These are phyloP conservation scores for Hippocampus barbouri DNA, from an alignment of 2,113 vertebrate species.

Conservation along the genomic window DNA sequence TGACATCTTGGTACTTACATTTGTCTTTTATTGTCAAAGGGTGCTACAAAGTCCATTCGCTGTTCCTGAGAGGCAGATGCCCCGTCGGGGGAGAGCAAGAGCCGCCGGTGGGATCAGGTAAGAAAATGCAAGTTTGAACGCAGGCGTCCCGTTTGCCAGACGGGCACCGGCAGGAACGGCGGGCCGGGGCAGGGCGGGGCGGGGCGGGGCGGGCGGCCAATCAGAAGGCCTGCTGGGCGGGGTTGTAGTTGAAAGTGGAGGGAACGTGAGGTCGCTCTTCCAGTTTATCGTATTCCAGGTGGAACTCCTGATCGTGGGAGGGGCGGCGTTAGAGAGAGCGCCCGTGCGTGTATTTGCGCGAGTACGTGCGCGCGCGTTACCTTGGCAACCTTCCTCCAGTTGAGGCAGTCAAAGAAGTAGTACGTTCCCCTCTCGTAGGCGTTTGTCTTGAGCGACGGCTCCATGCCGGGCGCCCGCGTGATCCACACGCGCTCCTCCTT, in stretches of 20 bases:
- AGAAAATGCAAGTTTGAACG: conserved; percentile 19
- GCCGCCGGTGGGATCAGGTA: conserved; percentile 2
- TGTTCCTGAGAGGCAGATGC: conserved; percentile 1
- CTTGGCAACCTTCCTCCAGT: conserved; percentile 99
- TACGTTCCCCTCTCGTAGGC: conserved; percentile 99
- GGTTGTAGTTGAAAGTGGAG: conserved; percentile 99
- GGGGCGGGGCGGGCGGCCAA: conserved; percentile 52
- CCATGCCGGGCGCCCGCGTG: conserved; percentile 97
- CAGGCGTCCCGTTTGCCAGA: conserved; percentile 25
- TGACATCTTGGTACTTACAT: conserved; percentile 19
- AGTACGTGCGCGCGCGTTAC: conserved; percentile 55
- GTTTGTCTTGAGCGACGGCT: conserved; percentile 99
- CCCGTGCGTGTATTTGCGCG: background rate
- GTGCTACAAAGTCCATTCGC: conserved; percentile 94
- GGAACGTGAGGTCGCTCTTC: conserved; percentile 99
- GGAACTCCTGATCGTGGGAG: conserved; percentile 82
- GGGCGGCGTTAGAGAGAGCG: background rate
- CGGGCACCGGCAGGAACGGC: conserved; percentile 36
- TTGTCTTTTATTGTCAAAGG: conserved; percentile 93
- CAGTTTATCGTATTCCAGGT: conserved; percentile 99
- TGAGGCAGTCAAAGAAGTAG: conserved; percentile 99
- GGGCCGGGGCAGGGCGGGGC: conserved; percentile 29
- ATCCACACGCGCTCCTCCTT: conserved; percentile 99
- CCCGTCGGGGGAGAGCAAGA: no score
- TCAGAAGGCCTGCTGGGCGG: conserved; percentile 99